Evolutionary conservation across 2,888 invertebrate genomes (phyloP).

Genomic region (Drosophila fungiperda): DNA sequence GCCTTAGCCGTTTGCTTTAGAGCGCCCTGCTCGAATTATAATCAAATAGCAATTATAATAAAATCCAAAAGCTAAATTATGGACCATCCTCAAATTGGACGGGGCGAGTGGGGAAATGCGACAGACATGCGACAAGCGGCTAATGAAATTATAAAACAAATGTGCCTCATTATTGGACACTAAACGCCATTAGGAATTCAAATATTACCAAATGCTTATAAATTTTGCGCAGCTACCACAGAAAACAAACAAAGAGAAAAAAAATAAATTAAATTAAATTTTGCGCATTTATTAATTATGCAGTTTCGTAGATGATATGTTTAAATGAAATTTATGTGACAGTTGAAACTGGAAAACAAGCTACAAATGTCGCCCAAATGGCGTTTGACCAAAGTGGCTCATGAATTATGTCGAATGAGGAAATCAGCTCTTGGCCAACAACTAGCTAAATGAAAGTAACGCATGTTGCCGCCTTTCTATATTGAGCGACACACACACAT

Average conservation of each 20-base stretch:
- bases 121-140: slow-evolving; percentile 55
- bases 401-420: slow-evolving; percentile 62
- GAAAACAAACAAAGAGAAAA: slow-evolving; percentile 15
- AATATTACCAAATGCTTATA: slow-evolving; percentile 62
- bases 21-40: slow-evolving; percentile 66
- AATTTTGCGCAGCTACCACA: slow-evolving; percentile 44
- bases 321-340: slow-evolving; percentile 72
- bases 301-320: slow-evolving; percentile 46
- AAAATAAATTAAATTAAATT: slow-evolving; percentile 17
- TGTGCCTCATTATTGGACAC: slow-evolving; percentile 80
- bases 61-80: slow-evolving; percentile 60
- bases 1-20: slow-evolving; percentile 49
- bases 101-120: not conserved
- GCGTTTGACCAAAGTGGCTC: slow-evolving; percentile 68
- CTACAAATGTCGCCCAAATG: slow-evolving; percentile 75
- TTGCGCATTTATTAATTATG: slow-evolving; percentile 52
- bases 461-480: slow-evolving; percentile 14
- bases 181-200: slow-evolving; percentile 78
- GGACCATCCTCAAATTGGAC: slow-evolving; percentile 19
- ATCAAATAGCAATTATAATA: slow-evolving; percentile 76
- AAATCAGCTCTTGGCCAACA: slow-evolving; percentile 35
- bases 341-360: slow-evolving; percentile 74
- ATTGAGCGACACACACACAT: not conserved
- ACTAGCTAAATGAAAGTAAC: slow-evolving; percentile 24
- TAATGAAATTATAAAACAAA: slow-evolving; percentile 81